Percentiles rank a stretch among this genome's conserved stretches.
These are phyloP conservation scores for Metalampra italica DNA, from an alignment of 2,888 invertebrate genomes.

Conservation along the genomic window DNA sequence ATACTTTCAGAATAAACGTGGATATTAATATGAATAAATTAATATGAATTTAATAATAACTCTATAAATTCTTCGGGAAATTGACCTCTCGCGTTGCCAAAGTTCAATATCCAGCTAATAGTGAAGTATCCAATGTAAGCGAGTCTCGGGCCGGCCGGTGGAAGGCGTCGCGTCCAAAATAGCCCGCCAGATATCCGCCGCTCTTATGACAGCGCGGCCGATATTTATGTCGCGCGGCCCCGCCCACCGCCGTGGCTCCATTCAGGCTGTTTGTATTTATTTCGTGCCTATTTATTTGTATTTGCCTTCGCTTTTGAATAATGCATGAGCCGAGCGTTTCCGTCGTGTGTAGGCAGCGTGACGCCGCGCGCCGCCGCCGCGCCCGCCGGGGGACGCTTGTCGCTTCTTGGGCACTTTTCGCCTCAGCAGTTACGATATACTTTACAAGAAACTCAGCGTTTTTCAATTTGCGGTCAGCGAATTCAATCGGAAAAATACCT, in stretches of 20 bases:
- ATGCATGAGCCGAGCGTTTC: slow-evolving; percentile 75
- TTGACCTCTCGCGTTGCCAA: too few relatives aligned
- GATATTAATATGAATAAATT: too few relatives aligned
- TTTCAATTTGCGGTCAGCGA: slow-evolving; percentile 8
- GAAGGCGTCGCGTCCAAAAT: slow-evolving; percentile 48
- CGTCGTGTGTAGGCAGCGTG: slow-evolving; percentile 78
- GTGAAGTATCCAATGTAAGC: background rate
- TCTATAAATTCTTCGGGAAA: too few relatives aligned
- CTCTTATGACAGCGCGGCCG: slow-evolving; percentile 68
- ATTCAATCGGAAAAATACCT: background rate
- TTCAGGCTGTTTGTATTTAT: slow-evolving; percentile 78
- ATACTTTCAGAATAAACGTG: too few relatives aligned
- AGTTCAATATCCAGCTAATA: too few relatives aligned
- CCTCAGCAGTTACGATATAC: slow-evolving; percentile 16
- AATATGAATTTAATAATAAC: too few relatives aligned
- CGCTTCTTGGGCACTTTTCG: slow-evolving; percentile 37
- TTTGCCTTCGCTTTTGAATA: slow-evolving; percentile 75
- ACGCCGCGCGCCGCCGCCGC: too few relatives aligned
- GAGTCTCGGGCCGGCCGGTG: slow-evolving; percentile 2
- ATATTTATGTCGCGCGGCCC: slow-evolving; percentile 75
- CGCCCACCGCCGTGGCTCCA: slow-evolving; percentile 74
- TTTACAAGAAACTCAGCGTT: slow-evolving; percentile 7
- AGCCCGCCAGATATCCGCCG: slow-evolving; percentile 63
- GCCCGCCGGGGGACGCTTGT: slow-evolving; percentile 34
- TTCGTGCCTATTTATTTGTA: slow-evolving; percentile 78